phyloP scores from a whole-genome alignment of 2,113 vertebrate genomes.

The Columba janthina region DNA sequence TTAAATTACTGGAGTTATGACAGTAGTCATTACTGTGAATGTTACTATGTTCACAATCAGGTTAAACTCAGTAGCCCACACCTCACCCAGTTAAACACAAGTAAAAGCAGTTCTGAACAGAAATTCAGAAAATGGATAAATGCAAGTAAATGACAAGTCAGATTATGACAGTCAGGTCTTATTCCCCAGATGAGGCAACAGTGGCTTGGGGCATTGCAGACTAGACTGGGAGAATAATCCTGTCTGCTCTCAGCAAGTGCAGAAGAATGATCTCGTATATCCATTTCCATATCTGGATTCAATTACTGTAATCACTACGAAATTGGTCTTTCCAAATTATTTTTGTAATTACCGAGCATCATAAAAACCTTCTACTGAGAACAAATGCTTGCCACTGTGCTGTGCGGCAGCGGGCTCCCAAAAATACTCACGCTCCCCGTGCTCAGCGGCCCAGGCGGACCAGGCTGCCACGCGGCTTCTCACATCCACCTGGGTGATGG shows the following conservation, averaged over 20 bases:
- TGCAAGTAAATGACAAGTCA: background rate
- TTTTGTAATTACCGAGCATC: background rate
- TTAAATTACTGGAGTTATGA: background rate
- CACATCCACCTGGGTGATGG: slow-evolving; percentile 82
- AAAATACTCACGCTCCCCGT: slow-evolving; percentile 85
- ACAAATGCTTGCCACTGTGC: accelerated
- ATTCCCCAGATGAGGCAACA: background rate
- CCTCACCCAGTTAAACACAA: background rate
- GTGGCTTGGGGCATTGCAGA: background rate
- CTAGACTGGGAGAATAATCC: background rate
- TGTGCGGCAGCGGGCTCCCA: accelerated
- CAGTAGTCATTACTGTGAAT: background rate
- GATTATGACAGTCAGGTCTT: background rate
- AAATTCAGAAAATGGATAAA: background rate
- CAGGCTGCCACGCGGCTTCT: slow-evolving; percentile 87
- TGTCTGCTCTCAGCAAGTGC: background rate
- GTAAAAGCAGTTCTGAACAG: background rate
- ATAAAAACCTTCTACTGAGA: background rate
- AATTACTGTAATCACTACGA: accelerated
- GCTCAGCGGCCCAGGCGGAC: slow-evolving; percentile 87
- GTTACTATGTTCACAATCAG: background rate
- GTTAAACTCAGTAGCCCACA: background rate
- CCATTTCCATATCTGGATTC: background rate
- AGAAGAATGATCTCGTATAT: background rate
- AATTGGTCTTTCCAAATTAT: accelerated